These are phyloP conservation scores for Galago senegalensis DNA, from an alignment of 2,797 vertebrate genomes.

Conservation along the genomic window DNA sequence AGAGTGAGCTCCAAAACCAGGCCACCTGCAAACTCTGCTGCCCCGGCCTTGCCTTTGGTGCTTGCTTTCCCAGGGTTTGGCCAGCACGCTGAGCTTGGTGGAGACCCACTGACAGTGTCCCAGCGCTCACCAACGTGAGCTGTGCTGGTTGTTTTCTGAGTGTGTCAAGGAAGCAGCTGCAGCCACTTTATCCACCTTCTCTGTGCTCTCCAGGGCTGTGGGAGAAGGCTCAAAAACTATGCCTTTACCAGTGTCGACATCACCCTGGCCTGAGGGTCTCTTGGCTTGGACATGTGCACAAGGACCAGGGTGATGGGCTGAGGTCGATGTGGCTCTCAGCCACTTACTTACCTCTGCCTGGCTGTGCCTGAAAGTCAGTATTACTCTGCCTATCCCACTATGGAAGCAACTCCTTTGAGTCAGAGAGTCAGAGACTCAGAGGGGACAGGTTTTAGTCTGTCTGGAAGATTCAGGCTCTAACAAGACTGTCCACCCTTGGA, in stretches of 20 bases:
- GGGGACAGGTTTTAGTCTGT: background rate
- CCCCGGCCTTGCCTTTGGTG: accelerated
- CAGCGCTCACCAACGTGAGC: background rate
- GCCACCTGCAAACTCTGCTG: accelerated
- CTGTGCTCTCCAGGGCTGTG: accelerated
- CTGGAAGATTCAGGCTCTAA: background rate
- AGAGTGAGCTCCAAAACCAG: background rate
- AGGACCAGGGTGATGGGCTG: background rate
- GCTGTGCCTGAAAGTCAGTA: background rate
- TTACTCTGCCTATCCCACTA: background rate
- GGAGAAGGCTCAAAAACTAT: background rate
- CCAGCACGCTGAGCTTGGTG: accelerated
- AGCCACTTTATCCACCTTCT: background rate
- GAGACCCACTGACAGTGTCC: background rate
- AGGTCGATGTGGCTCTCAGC: too few species aligned
- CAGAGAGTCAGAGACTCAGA: background rate
- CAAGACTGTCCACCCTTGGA: background rate
- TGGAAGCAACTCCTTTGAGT: background rate
- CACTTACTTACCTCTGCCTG: too few species aligned
- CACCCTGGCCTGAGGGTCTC: background rate
- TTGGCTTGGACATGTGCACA: background rate
- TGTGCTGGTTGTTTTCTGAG: too few species aligned
- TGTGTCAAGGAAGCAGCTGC: background rate
- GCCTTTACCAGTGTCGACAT: background rate
- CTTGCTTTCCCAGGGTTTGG: background rate